Evolutionary conservation across 2,888 invertebrate species (phyloP), one percentile per base, ranked within the genome.

Genomic region (Oscheius sp.): DNA sequence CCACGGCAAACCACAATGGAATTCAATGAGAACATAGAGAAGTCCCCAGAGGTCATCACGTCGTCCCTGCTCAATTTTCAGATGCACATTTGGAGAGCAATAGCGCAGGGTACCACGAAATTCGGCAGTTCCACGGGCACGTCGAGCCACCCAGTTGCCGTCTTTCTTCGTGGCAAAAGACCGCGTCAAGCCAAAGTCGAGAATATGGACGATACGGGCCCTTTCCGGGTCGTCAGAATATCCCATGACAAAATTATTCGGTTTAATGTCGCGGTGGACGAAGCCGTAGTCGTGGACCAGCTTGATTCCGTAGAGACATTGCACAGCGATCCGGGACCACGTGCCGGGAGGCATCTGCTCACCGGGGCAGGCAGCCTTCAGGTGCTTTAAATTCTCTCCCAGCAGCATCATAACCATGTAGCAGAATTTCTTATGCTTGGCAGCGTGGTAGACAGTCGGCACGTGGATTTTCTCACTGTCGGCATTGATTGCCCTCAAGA

Each of bases 1-100:
- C 85, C 85, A 85, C 46, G 85, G 85, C 35, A 85, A 79, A 0
- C 83, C 84, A 61, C 83, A 84, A 94, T 94, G 88, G 94, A 95
- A 70, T 70, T 83, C 84, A 68, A 86, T 86, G 53, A 78, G 66
- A 49, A 78, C 77, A 72, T 72, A 81, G 27, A 80, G 46, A 49
- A 77, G 74, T 23, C 80, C 76, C 70, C 70, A 70, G 41, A 70
- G 59, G 25, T 70, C 70, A 21, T 70, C 70, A 23, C 46, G 25
- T 21, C 70, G 52, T 1, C 74, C 84, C 63, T 86, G 85, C 72
- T 86, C 86, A 55, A 69, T 72, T 2, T 74, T 69, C 18, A 73
- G 23, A 61, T 84, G 84, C 45, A 86, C 85, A 55, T 76, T 79
- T 5, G 84, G 81, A 16, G 84, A 81, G 9, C 81, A 81, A 75